phyloP scores from a whole-genome alignment of 2,888 invertebrate genomes.

The Noctua janthe region DNA sequence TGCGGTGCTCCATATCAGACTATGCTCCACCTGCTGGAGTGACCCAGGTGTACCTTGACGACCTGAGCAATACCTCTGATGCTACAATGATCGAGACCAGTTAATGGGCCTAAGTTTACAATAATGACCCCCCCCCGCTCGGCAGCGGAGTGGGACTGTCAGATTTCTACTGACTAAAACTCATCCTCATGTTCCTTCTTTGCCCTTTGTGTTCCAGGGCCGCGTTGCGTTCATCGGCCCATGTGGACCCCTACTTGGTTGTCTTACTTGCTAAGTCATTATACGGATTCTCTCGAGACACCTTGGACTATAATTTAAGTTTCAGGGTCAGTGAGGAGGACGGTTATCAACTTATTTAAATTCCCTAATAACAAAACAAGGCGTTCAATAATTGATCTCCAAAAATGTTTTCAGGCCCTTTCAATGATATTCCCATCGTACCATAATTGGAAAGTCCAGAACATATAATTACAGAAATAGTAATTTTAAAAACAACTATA shows the following conservation, averaged over 20 bases:
- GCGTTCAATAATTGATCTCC: background rate
- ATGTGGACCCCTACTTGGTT: no score
- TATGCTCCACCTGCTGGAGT: background rate
- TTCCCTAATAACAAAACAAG: background rate
- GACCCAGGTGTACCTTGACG: background rate
- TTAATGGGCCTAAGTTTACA: background rate
- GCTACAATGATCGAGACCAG: background rate
- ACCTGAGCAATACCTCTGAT: background rate
- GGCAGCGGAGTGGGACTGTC: no score
- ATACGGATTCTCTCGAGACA: background rate
- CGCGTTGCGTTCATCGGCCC: no score
- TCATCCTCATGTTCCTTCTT: no score
- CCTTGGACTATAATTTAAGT: background rate
- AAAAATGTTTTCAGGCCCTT: background rate
- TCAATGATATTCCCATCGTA: background rate
- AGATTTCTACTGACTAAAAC: no score
- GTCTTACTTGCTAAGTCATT: background rate
- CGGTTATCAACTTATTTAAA: no score
- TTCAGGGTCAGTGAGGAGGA: background rate
- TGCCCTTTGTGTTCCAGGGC: no score
- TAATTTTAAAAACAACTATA: background rate
- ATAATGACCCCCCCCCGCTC: background rate
- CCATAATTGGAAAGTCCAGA: background rate
- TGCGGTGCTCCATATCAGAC: background rate
- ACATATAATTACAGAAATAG: background rate